Conservation (phyloP, 2,888 invertebrate genomes). For the Drosophila diplacantha region DNA sequence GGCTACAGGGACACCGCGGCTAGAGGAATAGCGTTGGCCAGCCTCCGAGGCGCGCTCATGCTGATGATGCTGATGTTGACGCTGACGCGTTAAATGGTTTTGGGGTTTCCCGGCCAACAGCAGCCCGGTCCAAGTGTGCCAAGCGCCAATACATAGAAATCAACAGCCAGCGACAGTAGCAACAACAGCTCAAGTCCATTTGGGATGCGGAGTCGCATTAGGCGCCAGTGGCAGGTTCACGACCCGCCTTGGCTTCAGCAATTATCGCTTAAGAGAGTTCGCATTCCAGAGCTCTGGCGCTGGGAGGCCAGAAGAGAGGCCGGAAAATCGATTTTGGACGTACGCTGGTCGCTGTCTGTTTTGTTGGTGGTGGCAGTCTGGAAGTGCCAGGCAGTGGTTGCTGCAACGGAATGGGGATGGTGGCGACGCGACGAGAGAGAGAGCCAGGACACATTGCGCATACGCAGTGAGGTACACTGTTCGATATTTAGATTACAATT, state of each 20-base stretch:
- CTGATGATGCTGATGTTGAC: constrained; percentile 36
- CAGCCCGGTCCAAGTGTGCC: constrained; percentile 58
- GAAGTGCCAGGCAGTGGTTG: constrained; percentile 57
- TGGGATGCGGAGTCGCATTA: constrained; percentile 53
- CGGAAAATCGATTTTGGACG: constrained; percentile 58
- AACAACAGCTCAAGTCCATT: constrained; percentile 46
- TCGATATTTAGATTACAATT: neutral
- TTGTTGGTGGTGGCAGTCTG: constrained; percentile 50
- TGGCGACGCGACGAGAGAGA: constrained; percentile 2
- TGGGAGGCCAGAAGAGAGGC: constrained; percentile 29
- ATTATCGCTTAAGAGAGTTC: constrained; percentile 46
- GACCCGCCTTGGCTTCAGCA: constrained; percentile 55
- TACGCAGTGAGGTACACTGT: constrained; percentile 53
- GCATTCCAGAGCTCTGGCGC: constrained; percentile 20
- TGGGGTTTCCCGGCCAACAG: constrained; percentile 57
- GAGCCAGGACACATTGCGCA: constrained; percentile 46
- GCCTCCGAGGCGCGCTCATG: constrained; percentile 55
- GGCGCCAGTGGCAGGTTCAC: constrained; percentile 57
- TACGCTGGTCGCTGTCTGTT: constrained; percentile 20
- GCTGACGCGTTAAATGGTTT: constrained; percentile 71
- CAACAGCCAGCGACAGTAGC: constrained; percentile 47
- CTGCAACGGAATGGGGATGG: constrained; percentile 27
- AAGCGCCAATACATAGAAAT: constrained; percentile 63
- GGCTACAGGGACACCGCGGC: constrained; percentile 30
- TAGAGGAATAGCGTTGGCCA: constrained; percentile 56